Base-by-base conservation (phyloP, 30 jellyfish, hydroid and myxozoan genomes). In the Clytia hemisphaerica region DNA sequence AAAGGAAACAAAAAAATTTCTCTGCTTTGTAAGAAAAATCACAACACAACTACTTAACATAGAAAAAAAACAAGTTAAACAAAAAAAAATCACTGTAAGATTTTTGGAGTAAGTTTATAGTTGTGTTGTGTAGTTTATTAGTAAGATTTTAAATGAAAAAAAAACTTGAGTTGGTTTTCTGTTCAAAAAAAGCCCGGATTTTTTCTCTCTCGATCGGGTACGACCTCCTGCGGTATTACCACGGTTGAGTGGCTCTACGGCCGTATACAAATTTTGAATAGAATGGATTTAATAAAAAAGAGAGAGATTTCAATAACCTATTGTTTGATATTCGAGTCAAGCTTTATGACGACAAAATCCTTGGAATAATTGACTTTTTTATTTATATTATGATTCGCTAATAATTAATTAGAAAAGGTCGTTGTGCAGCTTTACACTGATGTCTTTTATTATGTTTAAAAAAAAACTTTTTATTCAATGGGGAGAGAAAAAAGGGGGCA, bases 171-270 rank as follows among this genome's bases (percentile, higher is more conserved):
- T n/a, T n/a, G n/a, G n/a, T n/a, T n/a, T n/a, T n/a, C n/a, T n/a
- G n/a, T n/a, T n/a, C n/a, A n/a, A n/a, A n/a, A n/a, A n/a, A n/a
- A n/a, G n/a, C n/a, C n/a, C n/a, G n/a, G n/a, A n/a, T n/a, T n/a
- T n/a, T n/a, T n/a, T n/a, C n/a, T n/a, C n/a, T n/a, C n/a, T n/a
- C n/a, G n/a, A n/a, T n/a, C n/a, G n/a, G n/a, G n/a, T n/a, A n/a
- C n/a, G 70, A 57, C 70, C 70, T 57, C 70, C 70, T 57, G 70
- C 30, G 70, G 70, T 33, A 26, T 26, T 22, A 45, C 30, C 25
- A 57, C 70, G 70, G n/a, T 57, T 22, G 70, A 57, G 70, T 57
- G 70, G 70, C 25, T 57, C 70, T 57, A 45, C 70, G 70, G 70
- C 70, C 30, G 70, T n/a, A n/a, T n/a, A n/a, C 29, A 45, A 5